Base-by-base conservation (phyloP, 2,888 invertebrate species). In the Atethmia centrago region DNA sequence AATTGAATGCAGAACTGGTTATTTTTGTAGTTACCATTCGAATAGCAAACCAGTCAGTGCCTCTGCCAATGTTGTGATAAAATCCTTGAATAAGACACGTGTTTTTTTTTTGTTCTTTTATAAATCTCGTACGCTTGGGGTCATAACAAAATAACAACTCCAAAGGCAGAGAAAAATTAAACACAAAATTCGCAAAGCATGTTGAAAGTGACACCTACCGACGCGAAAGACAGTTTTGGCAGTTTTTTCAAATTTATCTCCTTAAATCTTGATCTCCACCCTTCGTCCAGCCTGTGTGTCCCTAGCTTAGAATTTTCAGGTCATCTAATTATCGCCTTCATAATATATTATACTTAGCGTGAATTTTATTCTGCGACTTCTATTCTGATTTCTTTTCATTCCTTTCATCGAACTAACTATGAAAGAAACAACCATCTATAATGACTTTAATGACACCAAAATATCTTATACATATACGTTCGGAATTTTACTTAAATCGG, bases 1-100 rank as follows among this genome's bases (percentile, higher is more conserved):
- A 58, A 73, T 79, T 83, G 58, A 45, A 45, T 74, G 67, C 64
- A 62, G 31, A 84, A 76, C 80, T 66, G 68, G 76, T 80, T 80
- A 59, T 71, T 71, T 73, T 16, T 49, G 16, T 58, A 61, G 3
- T 31, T 53, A 82, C 51, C 53, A 28, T 40, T 67, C 76, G n/a
- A 58, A 45, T 49, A 78, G 56, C 56, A 65, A 71, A 66, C 67
- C 61, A 59, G 56, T 58, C 16, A 8, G 53, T 45, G 40, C 59
- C 45, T 55, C 64, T 66, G 14, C 31, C 25, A 31, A 65, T 61
- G 21, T 59, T 53, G 47, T 36, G 36, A 40, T 67, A 49, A 71
- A 49, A 63, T 67, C 55, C 59, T 77, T 82, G 77, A 63, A 82
- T 16, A n/a, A 3, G n/a, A 59, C 36, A 36, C 16, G 21, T 14